phyloP scores from a whole-genome alignment of 2,113 vertebrate species.

The Sarotherodon lohbergeri region DNA sequence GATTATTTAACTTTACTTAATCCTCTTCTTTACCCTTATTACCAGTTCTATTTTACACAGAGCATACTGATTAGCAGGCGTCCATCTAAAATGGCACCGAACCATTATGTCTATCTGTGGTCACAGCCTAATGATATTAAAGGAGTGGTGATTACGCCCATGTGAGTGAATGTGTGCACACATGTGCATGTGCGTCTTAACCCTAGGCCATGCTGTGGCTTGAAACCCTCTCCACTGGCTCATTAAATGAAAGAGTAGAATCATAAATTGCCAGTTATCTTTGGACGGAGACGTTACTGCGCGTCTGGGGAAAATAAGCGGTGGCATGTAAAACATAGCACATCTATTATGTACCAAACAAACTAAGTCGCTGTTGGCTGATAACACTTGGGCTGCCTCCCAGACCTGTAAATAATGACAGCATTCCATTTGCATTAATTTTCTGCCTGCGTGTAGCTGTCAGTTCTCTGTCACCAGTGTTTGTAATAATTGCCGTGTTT shows the following conservation, averaged over 20 bases:
- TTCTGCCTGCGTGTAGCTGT: constrained; percentile 53
- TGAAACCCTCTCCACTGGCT: constrained; percentile 43
- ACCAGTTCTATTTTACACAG: neutral
- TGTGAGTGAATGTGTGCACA: neutral
- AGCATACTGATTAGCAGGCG: constrained; percentile 16
- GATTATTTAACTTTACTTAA: neutral
- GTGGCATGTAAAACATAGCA: constrained; percentile 71
- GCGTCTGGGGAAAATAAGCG: constrained; percentile 59
- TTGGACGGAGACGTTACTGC: constrained; percentile 55
- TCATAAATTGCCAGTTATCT: constrained; percentile 71
- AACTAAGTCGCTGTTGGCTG: constrained; percentile 59
- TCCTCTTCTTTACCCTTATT: neutral
- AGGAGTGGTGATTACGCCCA: neutral
- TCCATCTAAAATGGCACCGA: neutral
- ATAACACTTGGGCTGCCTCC: constrained; percentile 64
- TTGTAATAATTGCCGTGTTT: constrained; percentile 65
- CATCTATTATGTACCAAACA: constrained; percentile 71
- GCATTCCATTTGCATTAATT: constrained; percentile 66
- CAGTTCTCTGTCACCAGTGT: constrained; percentile 51
- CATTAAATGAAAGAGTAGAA: constrained; percentile 65
- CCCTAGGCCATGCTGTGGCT: constrained; percentile 44
- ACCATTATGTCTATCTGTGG: constrained; percentile 12
- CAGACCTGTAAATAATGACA: constrained; percentile 70
- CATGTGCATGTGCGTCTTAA: neutral
- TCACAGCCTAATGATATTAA: constrained; percentile 33